A percentile compares a stretch with the other conserved stretches of the same genome.
phyloP scores from a whole-genome alignment of 1,140 invertebrate genomes.

The Temnothorax longispinosus region DNA sequence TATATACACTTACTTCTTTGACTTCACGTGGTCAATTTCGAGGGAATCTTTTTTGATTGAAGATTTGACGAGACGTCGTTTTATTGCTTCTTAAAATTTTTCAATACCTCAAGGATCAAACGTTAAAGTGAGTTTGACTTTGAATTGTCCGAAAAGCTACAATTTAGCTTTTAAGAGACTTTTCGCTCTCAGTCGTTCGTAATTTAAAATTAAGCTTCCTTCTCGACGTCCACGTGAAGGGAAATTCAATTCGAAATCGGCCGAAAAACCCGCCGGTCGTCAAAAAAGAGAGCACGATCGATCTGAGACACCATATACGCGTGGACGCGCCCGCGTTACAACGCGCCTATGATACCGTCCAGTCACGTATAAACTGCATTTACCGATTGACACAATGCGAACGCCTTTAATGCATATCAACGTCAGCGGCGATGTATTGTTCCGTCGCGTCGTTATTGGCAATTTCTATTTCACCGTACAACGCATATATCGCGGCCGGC shows the following conservation, averaged over 20 bases:
- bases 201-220: background rate
- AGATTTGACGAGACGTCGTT: background rate
- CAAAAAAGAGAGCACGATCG: background rate
- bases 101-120: background rate
- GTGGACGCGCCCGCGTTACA: background rate
- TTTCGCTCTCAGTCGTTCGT: background rate
- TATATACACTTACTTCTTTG: background rate
- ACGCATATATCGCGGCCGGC: constrained; percentile 5
- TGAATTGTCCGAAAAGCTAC: background rate
- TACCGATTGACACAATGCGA: constrained; percentile 58
- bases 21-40: background rate
- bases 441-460: constrained; percentile 47
- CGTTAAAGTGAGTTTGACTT: background rate
- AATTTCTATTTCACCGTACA: constrained; percentile 38
- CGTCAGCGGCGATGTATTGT: constrained; percentile 37
- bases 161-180: background rate
- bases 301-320: constrained; percentile 8
- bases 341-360: constrained; percentile 9
- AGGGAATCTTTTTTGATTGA: background rate
- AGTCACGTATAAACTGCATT: constrained; percentile 62
- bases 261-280: background rate
- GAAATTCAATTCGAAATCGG: background rate
- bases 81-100: background rate
- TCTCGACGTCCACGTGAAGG: background rate
- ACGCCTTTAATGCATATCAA: constrained; percentile 67